Evolutionary conservation across 2,113 vertebrate species (phyloP).

Genomic region (Tragelaphus imberbis): DNA sequence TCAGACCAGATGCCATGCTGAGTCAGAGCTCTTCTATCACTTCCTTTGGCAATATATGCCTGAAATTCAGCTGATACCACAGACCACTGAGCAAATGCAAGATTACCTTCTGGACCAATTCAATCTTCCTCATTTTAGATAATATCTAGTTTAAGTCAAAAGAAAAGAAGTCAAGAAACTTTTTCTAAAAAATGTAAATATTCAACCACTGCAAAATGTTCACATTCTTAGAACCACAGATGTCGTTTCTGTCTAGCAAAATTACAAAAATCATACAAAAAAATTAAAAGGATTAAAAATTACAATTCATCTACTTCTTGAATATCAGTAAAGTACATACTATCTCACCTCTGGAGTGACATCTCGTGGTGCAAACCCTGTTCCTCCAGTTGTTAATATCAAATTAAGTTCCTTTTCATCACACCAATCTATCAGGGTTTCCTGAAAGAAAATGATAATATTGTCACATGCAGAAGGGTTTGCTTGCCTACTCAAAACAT

Average conservation of each 20-base stretch:
- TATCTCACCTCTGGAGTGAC: slow-evolving; percentile 96
- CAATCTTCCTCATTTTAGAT: background rate
- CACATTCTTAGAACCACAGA: background rate
- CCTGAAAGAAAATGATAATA: slow-evolving; percentile 82
- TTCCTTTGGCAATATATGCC: background rate
- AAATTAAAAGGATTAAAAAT: background rate
- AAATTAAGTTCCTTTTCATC: slow-evolving; percentile 99
- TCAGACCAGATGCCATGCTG: background rate
- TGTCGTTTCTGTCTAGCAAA: slow-evolving; percentile 8
- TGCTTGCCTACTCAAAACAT: slow-evolving; percentile 32
- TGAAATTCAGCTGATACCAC: background rate
- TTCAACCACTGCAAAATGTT: background rate
- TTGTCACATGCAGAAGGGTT: slow-evolving; percentile 50
- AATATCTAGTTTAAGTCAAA: slow-evolving; percentile 1
- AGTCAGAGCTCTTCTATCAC: background rate
- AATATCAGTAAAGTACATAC: slow-evolving; percentile 57
- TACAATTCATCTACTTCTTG: background rate
- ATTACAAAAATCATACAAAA: slow-evolving; percentile 31
- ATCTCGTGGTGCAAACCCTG: slow-evolving; percentile 97
- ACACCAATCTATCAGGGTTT: slow-evolving; percentile 97
- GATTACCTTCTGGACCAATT: slow-evolving; percentile 8
- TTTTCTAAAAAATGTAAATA: background rate
- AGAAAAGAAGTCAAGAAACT: slow-evolving; percentile 16
- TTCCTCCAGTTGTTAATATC: slow-evolving; percentile 98
- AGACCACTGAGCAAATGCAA: background rate